Conservation (phyloP, 1,140 invertebrate species). For the Drosophila aff. region DNA sequence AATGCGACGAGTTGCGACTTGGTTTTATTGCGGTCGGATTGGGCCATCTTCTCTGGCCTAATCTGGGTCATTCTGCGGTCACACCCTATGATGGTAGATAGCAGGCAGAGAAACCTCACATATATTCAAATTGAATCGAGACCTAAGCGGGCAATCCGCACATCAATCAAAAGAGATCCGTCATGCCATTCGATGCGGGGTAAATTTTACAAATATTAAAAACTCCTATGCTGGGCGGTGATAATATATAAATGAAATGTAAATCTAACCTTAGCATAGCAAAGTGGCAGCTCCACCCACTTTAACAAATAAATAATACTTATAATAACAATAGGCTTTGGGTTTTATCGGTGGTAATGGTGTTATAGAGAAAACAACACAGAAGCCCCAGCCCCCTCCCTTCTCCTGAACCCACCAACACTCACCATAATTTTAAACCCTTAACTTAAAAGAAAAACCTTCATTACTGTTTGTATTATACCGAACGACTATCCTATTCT, state of each 20-base stretch:
- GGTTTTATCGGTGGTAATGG: slow-evolving; percentile 16
- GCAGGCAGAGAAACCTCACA: slow-evolving; percentile 25
- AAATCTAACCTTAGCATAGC: slow-evolving; percentile 12
- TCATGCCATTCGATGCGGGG: slow-evolving; percentile 44
- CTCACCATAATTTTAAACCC: slow-evolving; percentile 1
- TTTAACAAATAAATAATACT: slow-evolving; percentile 21
- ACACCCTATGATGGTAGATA: slow-evolving; percentile 22
- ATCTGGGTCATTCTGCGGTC: slow-evolving; percentile 49
- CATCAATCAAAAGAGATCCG: slow-evolving; percentile 48
- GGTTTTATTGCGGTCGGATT: slow-evolving; percentile 40
- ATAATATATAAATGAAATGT: slow-evolving; percentile 25
- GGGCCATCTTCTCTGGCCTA: slow-evolving; percentile 27
- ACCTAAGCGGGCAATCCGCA: slow-evolving; percentile 28
- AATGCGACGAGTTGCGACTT: slow-evolving; percentile 14
- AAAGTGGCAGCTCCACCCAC: slow-evolving; percentile 10
- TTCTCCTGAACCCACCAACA: background rate
- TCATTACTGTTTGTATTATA: slow-evolving; percentile 64
- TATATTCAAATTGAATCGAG: slow-evolving; percentile 1
- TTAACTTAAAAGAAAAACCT: slow-evolving; percentile 22
- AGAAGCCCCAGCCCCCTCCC: slow-evolving; percentile 38
- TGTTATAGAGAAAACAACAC: slow-evolving; percentile 57
- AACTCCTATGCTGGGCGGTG: slow-evolving; percentile 23
- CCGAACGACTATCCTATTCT: slow-evolving; percentile 72
- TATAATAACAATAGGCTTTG: slow-evolving; percentile 2
- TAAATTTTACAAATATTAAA: slow-evolving; percentile 7